Percentiles rank a stretch among this genome's conserved stretches.
These are phyloP conservation scores for Bombus waltoni DNA, from an alignment of 1,140 invertebrate genomes.

Conservation along the genomic window DNA sequence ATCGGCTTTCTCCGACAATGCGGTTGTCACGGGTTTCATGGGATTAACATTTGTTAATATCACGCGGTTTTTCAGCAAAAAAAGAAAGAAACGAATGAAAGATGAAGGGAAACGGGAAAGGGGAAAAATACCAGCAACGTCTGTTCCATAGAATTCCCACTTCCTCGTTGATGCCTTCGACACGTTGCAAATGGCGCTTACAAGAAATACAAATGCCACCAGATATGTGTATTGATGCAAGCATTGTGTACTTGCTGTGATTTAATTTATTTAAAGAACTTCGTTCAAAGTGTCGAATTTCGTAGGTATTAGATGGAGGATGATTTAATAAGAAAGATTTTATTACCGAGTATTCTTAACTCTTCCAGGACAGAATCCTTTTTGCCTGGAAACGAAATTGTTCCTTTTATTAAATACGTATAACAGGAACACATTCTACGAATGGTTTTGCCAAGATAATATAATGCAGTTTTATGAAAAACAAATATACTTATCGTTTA, in stretches of 20 bases:
- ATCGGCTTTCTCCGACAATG: conserved; percentile 47
- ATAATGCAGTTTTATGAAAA: too few relatives aligned
- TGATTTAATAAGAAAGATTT: not conserved
- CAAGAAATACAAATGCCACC: not conserved
- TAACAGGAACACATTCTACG: too few relatives aligned
- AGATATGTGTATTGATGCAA: too few relatives aligned
- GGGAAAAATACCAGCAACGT: not conserved
- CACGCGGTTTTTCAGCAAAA: conserved; percentile 16
- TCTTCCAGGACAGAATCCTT: too few relatives aligned
- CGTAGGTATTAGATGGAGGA: too few relatives aligned
- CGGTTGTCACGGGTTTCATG: conserved; percentile 49
- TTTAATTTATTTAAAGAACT: not conserved
- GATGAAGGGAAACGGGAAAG: not conserved
- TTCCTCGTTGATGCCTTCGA: not conserved
- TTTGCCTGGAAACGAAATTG: too few relatives aligned
- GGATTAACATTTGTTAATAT: conserved; percentile 55
- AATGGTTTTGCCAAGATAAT: too few relatives aligned
- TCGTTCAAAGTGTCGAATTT: too few relatives aligned
- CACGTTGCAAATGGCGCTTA: not conserved
- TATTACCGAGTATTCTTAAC: too few relatives aligned
- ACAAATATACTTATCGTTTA: too few relatives aligned
- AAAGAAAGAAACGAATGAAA: not conserved
- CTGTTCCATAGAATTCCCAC: too few relatives aligned
- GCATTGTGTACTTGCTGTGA: not conserved
- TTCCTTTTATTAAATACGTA: too few relatives aligned